phyloP scores from a whole-genome alignment of 2,113 vertebrate genomes.

The Mastomys natalensis region DNA sequence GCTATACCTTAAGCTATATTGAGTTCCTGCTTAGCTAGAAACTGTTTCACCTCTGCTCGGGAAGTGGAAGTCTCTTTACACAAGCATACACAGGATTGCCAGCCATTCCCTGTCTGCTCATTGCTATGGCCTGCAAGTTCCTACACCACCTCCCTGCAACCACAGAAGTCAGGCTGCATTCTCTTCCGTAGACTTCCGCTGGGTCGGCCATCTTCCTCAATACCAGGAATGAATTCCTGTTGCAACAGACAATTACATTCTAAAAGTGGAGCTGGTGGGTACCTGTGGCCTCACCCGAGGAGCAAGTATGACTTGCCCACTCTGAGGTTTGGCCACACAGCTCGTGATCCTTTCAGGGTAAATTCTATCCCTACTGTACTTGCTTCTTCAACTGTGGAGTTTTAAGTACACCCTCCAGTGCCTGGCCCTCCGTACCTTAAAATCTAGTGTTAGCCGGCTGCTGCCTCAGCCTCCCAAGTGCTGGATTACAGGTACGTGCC shows the following conservation, averaged over 20 bases:
- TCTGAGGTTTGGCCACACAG: not conserved
- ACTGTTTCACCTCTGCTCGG: not conserved
- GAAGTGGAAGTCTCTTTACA: not conserved
- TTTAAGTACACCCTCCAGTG: not conserved
- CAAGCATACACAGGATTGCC: not conserved
- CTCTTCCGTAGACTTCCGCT: not conserved
- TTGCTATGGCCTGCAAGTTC: not conserved
- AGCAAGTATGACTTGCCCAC: not conserved
- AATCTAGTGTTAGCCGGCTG: accelerated
- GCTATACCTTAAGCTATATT: not conserved
- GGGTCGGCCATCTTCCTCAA: not conserved
- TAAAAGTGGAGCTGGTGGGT: not conserved
- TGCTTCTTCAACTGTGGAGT: not conserved
- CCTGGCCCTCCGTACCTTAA: accelerated
- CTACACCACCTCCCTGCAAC: not conserved
- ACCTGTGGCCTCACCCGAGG: not conserved
- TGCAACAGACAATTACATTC: not conserved
- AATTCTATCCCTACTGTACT: not conserved
- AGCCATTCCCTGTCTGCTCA: not conserved
- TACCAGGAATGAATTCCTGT: not conserved
- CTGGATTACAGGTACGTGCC: not conserved
- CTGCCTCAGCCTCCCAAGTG: not conserved
- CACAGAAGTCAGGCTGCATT: accelerated
- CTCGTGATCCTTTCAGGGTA: not conserved
- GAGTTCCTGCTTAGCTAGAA: not conserved